Conservation (phyloP, 2,888 invertebrate genomes). For the Stenchaetothrips biformis region DNA sequence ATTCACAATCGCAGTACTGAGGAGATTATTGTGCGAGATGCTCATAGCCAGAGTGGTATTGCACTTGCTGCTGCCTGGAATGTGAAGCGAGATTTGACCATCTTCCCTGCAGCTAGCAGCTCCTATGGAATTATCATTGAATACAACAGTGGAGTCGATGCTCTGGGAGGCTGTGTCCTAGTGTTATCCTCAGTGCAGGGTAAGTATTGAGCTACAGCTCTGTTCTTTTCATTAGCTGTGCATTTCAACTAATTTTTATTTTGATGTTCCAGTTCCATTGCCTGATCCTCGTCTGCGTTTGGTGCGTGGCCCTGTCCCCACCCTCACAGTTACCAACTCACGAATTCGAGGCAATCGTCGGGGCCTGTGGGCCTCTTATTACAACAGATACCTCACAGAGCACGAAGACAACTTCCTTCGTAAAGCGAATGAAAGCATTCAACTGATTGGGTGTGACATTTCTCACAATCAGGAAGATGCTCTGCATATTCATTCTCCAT, state of each 20-base stretch:
- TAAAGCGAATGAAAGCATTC: constrained; percentile 82
- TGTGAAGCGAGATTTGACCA: constrained; percentile 73
- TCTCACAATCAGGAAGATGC: constrained; percentile 77
- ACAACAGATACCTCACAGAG: constrained; percentile 82
- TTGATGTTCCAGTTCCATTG: constrained; percentile 37
- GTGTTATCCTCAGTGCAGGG: constrained; percentile 65
- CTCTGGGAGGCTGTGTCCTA: constrained; percentile 76
- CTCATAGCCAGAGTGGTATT: constrained; percentile 53
- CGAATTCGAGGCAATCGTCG: constrained; percentile 75
- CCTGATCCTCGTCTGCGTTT: constrained; percentile 67
- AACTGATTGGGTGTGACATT: constrained; percentile 73
- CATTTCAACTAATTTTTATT: background rate
- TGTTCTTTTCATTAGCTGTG: constrained; percentile 8
- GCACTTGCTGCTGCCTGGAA: constrained; percentile 62
- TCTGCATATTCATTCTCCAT: constrained; percentile 74
- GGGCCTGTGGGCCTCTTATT: constrained; percentile 78
- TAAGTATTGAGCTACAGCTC: constrained; percentile 37
- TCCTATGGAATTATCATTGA: constrained; percentile 74
- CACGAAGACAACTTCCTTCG: constrained; percentile 78
- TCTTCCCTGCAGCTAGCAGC: constrained; percentile 84
- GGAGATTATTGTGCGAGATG: constrained; percentile 72
- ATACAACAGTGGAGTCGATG: constrained; percentile 71
- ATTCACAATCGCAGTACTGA: constrained; percentile 85
- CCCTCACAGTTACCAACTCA: constrained; percentile 63
- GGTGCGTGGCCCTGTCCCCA: constrained; percentile 74